Evolutionary conservation across 2,113 vertebrate genomes (phyloP).

Genomic region (Centropristis striata): DNA sequence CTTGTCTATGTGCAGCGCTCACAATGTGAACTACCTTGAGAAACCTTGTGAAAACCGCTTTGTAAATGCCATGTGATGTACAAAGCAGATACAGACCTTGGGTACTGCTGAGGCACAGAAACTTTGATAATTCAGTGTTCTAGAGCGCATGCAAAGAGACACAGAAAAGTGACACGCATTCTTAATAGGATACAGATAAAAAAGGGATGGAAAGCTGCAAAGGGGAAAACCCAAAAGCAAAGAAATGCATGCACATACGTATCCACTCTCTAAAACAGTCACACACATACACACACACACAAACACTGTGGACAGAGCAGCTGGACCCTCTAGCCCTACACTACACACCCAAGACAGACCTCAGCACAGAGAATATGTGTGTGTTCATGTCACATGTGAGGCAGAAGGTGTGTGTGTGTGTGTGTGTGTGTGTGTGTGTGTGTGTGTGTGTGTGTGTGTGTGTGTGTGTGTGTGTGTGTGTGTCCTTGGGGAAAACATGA

Average conservation of each 20-base stretch:
- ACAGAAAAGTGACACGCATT: slow-evolving; percentile 28
- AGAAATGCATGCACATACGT: slow-evolving; percentile 4
- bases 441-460: slow-evolving; percentile 30
- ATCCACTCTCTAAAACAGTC: neutral
- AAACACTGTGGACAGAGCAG: slow-evolving; percentile 68
- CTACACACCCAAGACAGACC: slow-evolving; percentile 55
- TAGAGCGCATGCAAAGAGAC: slow-evolving; percentile 37
- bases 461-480: slow-evolving; percentile 43
- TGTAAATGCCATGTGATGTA: slow-evolving; percentile 27
- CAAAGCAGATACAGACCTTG: slow-evolving; percentile 37
- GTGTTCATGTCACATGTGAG: slow-evolving; percentile 37
- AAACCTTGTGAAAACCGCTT: slow-evolving; percentile 10
- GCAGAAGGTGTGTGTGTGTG: slow-evolving; percentile 10
- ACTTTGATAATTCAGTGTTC: slow-evolving; percentile 45
- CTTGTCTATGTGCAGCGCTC: neutral
- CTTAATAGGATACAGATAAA: slow-evolving; percentile 15
- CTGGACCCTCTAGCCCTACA: slow-evolving; percentile 64
- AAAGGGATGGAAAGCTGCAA: slow-evolving; percentile 10
- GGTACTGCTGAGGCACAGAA: slow-evolving; percentile 2
- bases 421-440: slow-evolving; percentile 16
- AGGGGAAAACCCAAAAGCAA: neutral
- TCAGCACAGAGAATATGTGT: slow-evolving; percentile 43
- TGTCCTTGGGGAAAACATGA: slow-evolving; percentile 48
- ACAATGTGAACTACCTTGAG: slow-evolving; percentile 7
- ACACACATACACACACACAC: neutral